Evolutionary conservation across 2,113 vertebrate genomes (phyloP), one percentile per base, ranked within the genome.

Genomic region (Heterotis niloticus): DNA sequence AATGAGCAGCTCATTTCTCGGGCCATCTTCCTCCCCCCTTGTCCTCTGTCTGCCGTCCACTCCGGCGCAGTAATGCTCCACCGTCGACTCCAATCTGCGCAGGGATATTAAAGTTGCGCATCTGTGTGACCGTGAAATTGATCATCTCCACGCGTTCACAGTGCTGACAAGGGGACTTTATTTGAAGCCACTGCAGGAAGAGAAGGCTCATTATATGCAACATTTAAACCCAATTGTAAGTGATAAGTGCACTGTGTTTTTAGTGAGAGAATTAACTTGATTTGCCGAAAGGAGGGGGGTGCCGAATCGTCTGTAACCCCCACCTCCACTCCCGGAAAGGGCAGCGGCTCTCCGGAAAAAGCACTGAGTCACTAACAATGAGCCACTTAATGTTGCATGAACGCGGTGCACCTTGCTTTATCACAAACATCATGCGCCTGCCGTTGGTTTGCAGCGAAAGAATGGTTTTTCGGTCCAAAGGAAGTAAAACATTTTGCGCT

Each of bases 261-360:
- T 82, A 80, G 12, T 66, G 72, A n/a, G 72, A 79, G 80, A 75
- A 81, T 83, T 81, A 69, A 73, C 81, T 74, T 81, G 79, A 85
- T 81, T 85, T 81, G 72, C 44, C 44, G 29, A 60, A 81, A 85
- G 88, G 84, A 83, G 87, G 80, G 75, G 1, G 44, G 34, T 44
- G 34, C 34, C 16, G 75, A 52, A 10, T 16, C 82, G 81, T 13
- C 17, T 80, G 80, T 83, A 69, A 68, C 67, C 79, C 66, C 34
- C 34, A n/a, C 34, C 34, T 44, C 34, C n/a, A n/a, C n/a, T n/a
- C 34, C 34, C 34, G 34, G 34, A 44, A 44, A 44, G 34, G 62
- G 72, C 44, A 23, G 28, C 71, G 44, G 13, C 66, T 4, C 13
- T 23, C 71, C 57, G 23, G 51, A 34, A 54, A 72, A 72, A 5